Percentiles rank a stretch among this genome's conserved stretches.
Evolutionary conservation across 2,797 vertebrate species (phyloP).

Genomic region (Pseudochromis fuscus): DNA sequence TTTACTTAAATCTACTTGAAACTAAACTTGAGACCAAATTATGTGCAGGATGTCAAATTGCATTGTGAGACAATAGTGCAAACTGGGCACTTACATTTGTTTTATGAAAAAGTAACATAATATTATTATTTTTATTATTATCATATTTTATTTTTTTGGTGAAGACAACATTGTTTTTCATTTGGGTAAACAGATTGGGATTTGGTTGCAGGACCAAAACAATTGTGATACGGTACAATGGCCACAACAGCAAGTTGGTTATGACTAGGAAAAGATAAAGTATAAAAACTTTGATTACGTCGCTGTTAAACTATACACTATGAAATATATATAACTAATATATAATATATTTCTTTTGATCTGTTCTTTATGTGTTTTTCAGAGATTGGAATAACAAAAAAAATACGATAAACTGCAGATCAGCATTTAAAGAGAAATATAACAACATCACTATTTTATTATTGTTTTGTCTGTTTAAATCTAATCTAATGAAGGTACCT

Average conservation of each 20-base stretch:
- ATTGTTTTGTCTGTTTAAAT: conserved; percentile 8
- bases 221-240: too few species aligned
- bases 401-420: not conserved
- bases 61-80: not conserved
- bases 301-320: not conserved
- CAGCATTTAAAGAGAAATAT: not conserved
- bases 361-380: not conserved
- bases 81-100: not conserved
- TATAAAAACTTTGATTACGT: not conserved
- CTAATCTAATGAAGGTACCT: not conserved
- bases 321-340: too few species aligned
- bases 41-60: not conserved
- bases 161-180: not conserved
- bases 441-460: not conserved
- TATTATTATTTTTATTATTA: too few species aligned
- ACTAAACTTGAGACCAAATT: too few species aligned
- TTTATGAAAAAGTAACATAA: not conserved
- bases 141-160: not conserved
- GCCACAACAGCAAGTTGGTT: not conserved
- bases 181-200: not conserved
- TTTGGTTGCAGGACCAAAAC: too few species aligned
- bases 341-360: too few species aligned
- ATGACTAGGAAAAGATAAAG: not conserved
- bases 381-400: not conserved
- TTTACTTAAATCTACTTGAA: too few species aligned